These are phyloP conservation scores for Oryzias curvinotus DNA, from an alignment of 2,113 vertebrate species.

Conservation along the genomic window DNA sequence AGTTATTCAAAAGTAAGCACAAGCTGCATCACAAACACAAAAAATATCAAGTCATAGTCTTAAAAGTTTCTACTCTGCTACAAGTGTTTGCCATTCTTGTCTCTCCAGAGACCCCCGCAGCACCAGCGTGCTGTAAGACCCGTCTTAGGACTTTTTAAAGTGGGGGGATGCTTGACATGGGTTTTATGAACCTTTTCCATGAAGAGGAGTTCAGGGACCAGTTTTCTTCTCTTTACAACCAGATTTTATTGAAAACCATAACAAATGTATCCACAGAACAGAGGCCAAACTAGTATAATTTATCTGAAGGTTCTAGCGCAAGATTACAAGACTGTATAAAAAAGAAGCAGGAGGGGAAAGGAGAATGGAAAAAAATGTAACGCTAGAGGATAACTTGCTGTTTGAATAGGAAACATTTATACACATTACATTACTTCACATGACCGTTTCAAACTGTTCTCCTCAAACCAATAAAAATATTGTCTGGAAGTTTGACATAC, in stretches of 20 bases:
- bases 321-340: not conserved
- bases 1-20: too few species aligned
- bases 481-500: too few species aligned
- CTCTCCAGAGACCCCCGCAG: conserved; percentile 53
- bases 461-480: too few species aligned
- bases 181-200: conserved; percentile 64
- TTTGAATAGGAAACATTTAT: conserved; percentile 5
- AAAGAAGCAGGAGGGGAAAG: not conserved
- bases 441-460: too few species aligned
- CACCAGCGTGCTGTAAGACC: conserved; percentile 49
- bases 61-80: conserved; percentile 20
- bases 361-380: conserved; percentile 3
- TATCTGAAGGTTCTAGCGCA: conserved; percentile 11
- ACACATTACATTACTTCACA: too few species aligned
- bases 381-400: not conserved
- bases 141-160: conserved; percentile 53
- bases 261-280: conserved; percentile 22
- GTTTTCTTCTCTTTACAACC: conserved; percentile 49
- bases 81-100: conserved; percentile 48
- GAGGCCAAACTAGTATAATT: conserved; percentile 12
- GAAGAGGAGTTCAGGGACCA: conserved; percentile 58
- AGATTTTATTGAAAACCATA: conserved; percentile 37
- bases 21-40: conserved; percentile 40
- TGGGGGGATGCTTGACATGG: conserved; percentile 67
- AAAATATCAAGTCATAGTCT: conserved; percentile 56